These are phyloP conservation scores for Melanargia galathea DNA, from an alignment of 2,888 invertebrate species.

Conservation along the genomic window DNA sequence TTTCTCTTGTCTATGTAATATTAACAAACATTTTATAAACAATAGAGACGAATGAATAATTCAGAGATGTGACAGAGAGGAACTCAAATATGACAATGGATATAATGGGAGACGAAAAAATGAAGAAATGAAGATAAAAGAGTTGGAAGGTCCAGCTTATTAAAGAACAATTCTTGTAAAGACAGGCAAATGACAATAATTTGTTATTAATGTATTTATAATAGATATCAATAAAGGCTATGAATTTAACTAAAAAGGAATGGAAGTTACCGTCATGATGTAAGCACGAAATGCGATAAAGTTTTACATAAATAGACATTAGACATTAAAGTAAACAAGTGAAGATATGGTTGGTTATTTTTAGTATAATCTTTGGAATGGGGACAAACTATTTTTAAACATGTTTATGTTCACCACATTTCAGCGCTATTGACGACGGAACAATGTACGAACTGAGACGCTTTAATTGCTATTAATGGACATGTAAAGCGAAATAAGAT, in stretches of 20 bases:
- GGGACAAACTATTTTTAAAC: not conserved
- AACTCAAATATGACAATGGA: not conserved
- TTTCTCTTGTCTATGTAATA: not conserved
- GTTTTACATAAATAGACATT: not conserved
- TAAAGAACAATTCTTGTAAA: too few relatives aligned
- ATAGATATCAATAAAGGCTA: too few relatives aligned
- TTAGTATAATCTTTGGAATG: slow-evolving; percentile 12
- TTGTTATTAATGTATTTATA: too few relatives aligned
- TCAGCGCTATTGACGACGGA: not conserved
- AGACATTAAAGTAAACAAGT: not conserved
- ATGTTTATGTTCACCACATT: not conserved
- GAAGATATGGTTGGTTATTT: slow-evolving; percentile 9
- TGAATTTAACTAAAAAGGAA: not conserved
- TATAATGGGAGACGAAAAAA: not conserved
- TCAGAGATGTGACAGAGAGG: not conserved
- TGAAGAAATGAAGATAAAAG: not conserved
- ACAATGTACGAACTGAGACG: slow-evolving; percentile 1
- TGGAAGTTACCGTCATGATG: not conserved
- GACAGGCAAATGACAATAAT: too few relatives aligned
- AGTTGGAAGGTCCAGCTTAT: too few relatives aligned
- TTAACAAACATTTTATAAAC: not conserved
- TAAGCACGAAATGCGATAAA: slow-evolving; percentile 1
- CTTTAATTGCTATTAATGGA: slow-evolving; percentile 3
- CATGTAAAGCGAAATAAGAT: not conserved
- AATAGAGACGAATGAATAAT: not conserved